Evolutionary conservation across 1,140 invertebrate species (phyloP).

Genomic region (Drosophila kikkawai): DNA sequence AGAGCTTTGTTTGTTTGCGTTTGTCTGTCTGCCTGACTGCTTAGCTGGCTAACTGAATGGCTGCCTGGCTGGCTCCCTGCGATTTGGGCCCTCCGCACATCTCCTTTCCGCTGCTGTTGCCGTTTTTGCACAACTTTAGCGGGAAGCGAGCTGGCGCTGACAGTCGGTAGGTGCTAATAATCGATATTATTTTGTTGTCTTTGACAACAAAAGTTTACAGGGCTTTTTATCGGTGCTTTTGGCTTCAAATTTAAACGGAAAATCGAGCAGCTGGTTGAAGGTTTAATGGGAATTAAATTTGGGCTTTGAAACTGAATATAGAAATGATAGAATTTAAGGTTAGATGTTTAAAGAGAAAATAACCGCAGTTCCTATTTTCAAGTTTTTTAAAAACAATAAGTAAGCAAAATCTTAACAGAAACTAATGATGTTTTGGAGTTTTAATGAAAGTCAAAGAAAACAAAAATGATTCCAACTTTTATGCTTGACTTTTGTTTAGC

Average conservation of each 20-base stretch:
- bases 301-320: background rate
- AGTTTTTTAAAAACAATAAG: too few relatives aligned
- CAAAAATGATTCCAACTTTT: background rate
- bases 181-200: slow-evolving; percentile 82
- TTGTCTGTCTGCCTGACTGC: slow-evolving; percentile 68
- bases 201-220: slow-evolving; percentile 69
- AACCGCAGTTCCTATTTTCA: too few relatives aligned
- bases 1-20: slow-evolving; percentile 71
- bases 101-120: slow-evolving; percentile 24
- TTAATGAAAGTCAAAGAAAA: background rate
- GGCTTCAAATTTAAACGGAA: slow-evolving; percentile 22
- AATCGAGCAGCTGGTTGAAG: slow-evolving; percentile 1
- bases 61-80: slow-evolving; percentile 12
- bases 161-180: slow-evolving; percentile 70
- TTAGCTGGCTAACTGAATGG: slow-evolving; percentile 35
- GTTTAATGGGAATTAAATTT: slow-evolving; percentile 20
- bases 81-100: slow-evolving; percentile 25
- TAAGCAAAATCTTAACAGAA: background rate
- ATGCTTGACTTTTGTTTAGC: slow-evolving; percentile 3
- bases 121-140: slow-evolving; percentile 41
- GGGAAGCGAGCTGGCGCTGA: slow-evolving; percentile 31
- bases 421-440: background rate
- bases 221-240: slow-evolving; percentile 38
- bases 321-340: too few relatives aligned
- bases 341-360: background rate